A percentile compares a stretch with the other conserved stretches of the same genome.
phyloP scores from a whole-genome alignment of 2,113 vertebrate species.

The Misgurnus mizolepis region DNA sequence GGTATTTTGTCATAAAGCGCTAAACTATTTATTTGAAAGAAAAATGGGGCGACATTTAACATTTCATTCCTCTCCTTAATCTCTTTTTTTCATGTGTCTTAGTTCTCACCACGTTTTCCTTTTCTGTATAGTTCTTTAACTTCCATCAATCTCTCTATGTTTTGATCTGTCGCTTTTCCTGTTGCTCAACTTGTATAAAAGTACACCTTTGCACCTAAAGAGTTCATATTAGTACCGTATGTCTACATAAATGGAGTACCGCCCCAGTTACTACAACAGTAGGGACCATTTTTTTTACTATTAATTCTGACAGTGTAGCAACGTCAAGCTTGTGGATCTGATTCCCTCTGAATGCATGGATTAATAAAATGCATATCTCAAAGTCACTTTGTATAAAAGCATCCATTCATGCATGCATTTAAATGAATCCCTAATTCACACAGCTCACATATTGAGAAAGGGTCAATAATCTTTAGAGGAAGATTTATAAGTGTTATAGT shows the following conservation, averaged over 20 bases:
- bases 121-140: neutral
- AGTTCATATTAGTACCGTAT: too few relatives aligned
- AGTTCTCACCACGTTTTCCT: conserved; percentile 1
- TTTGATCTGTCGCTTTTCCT: neutral
- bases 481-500: neutral
- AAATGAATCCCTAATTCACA: neutral
- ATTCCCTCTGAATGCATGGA: too few relatives aligned
- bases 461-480: neutral
- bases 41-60: conserved; percentile 48
- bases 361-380: too few relatives aligned
- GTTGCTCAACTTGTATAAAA: neutral
- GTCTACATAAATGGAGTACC: too few relatives aligned
- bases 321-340: too few relatives aligned
- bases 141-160: conserved; percentile 1
- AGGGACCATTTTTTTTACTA: too few relatives aligned
- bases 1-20: neutral
- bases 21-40: conserved; percentile 29
- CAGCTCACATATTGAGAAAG: neutral
- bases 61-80: conserved; percentile 14
- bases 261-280: too few relatives aligned
- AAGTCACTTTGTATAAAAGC: too few relatives aligned
- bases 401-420: too few relatives aligned
- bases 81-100: conserved; percentile 6
- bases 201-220: neutral
- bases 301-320: too few relatives aligned